Conservation (phyloP, 1,140 invertebrate genomes). For the Centruroides vittatus region DNA sequence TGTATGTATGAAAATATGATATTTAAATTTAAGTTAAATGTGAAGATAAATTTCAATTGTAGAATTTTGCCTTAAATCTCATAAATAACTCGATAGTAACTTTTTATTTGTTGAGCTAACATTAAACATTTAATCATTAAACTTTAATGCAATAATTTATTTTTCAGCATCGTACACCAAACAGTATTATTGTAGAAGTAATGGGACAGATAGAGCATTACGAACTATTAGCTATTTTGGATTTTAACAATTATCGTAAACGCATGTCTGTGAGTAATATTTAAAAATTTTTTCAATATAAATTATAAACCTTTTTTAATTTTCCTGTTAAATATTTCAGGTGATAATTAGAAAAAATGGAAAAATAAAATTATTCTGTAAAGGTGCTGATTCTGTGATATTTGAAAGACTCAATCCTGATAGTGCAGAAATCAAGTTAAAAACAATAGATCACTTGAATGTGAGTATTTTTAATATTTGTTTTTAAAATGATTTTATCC, state of each 20-base stretch:
- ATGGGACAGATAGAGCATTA: slow-evolving; percentile 75
- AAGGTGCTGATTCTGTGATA: slow-evolving; percentile 97
- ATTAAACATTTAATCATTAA: too few species aligned
- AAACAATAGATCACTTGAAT: slow-evolving; percentile 87
- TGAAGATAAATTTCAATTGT: too few species aligned
- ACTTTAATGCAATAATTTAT: background rate
- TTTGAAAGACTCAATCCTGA: slow-evolving; percentile 73
- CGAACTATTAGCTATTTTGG: slow-evolving; percentile 90
- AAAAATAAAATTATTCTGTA: slow-evolving; percentile 82
- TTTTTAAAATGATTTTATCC: too few species aligned
- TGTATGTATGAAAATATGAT: too few species aligned
- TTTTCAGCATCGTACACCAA: slow-evolving; percentile 50
- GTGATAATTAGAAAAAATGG: slow-evolving; percentile 74
- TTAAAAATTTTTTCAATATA: background rate
- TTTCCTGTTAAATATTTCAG: slow-evolving; percentile 16
- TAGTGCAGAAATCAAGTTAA: slow-evolving; percentile 52
- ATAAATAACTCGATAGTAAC: too few species aligned
- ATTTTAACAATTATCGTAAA: slow-evolving; percentile 98
- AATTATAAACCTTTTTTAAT: too few species aligned
- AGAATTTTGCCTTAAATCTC: too few species aligned
- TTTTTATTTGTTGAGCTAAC: too few species aligned
- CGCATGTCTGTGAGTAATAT: slow-evolving; percentile 74
- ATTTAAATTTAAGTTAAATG: too few species aligned
- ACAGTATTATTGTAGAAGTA: slow-evolving; percentile 78
- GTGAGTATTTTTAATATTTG: slow-evolving; percentile 38